Conservation (phyloP, 2,113 vertebrate species). For the Probosciger aterrimus region DNA sequence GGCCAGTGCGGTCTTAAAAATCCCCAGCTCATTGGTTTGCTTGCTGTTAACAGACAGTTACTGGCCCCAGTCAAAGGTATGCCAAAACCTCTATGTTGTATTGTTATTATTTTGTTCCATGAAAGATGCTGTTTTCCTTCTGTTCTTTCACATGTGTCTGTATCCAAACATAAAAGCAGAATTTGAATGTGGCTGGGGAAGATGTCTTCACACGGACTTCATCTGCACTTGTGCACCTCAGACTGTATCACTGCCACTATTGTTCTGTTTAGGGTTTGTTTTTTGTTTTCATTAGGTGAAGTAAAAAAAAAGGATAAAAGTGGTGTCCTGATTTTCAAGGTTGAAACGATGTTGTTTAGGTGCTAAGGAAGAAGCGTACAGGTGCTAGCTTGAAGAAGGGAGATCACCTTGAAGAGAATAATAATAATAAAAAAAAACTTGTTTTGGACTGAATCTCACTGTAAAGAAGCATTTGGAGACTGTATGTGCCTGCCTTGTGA, state of each 20-base stretch:
- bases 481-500: background rate
- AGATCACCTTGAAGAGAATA: background rate
- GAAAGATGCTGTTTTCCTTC: slow-evolving; percentile 47
- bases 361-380: background rate
- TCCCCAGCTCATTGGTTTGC: slow-evolving; percentile 83
- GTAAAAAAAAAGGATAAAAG: background rate
- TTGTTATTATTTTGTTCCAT: slow-evolving; percentile 15
- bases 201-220: background rate
- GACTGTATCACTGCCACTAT: background rate
- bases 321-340: background rate
- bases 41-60: slow-evolving; percentile 80
- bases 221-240: background rate
- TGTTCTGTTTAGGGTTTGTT: background rate
- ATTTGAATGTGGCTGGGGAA: background rate
- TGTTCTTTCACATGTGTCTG: background rate
- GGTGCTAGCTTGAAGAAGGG: background rate
- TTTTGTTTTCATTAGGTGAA: background rate
- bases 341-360: background rate
- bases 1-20: slow-evolving; percentile 81
- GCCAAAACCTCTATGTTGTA: slow-evolving; percentile 27
- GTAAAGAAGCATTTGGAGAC: background rate
- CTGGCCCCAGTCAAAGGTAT: slow-evolving; percentile 63
- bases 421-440: background rate
- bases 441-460: background rate
- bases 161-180: background rate